Evolutionary conservation across 1,140 invertebrate genomes (phyloP).

Genomic region (Propsilocerus akamusi): DNA sequence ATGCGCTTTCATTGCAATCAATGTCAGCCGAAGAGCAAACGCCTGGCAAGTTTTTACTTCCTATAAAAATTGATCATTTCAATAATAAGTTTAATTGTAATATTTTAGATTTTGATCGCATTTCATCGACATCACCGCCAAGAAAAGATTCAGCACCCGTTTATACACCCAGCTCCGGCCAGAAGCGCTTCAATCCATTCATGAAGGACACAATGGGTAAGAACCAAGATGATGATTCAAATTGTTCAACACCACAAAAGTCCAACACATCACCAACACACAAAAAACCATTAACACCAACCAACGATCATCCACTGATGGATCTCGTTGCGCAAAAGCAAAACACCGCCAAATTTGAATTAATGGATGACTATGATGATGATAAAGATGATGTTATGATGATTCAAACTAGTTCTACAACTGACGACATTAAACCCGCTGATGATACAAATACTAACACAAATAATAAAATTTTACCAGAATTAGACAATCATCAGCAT

Average conservation of each 20-base stretch:
- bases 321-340: not conserved
- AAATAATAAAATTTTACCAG: constrained; percentile 2
- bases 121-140: constrained; percentile 29
- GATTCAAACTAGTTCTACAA: not conserved
- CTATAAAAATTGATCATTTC: not conserved
- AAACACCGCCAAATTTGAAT: not conserved
- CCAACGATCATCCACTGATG: constrained; percentile 6
- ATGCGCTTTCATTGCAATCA: constrained; percentile 72
- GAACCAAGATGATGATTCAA: constrained; percentile 7
- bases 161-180: constrained; percentile 10
- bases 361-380: not conserved
- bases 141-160: constrained; percentile 16
- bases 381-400: not conserved
- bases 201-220: constrained; percentile 20
- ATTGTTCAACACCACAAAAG: constrained; percentile 9
- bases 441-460: not conserved
- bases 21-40: constrained; percentile 70
- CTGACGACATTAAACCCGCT: not conserved
- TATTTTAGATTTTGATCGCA: constrained; percentile 27
- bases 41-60: constrained; percentile 31
- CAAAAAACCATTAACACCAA: constrained; percentile 7
- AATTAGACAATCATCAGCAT: constrained; percentile 9
- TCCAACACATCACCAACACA: constrained; percentile 2
- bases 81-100: constrained; percentile 9
- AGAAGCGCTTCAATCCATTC: constrained; percentile 22